A percentile compares a stretch with the other conserved stretches of the same genome.
Conservation (phyloP, 2,797 vertebrate species). For the Geotria australis region DNA sequence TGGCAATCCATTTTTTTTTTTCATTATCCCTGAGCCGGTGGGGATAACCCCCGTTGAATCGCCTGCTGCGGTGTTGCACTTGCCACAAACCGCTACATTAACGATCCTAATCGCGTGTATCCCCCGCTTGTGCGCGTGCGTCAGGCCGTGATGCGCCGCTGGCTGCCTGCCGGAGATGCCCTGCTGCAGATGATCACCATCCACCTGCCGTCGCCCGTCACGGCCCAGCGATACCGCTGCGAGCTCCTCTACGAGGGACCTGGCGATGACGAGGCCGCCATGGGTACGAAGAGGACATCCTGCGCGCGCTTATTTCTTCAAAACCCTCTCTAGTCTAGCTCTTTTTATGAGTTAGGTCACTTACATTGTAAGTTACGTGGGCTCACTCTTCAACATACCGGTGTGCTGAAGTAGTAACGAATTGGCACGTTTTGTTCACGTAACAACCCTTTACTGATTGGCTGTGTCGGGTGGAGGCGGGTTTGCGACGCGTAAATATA, state of each 20-base stretch:
- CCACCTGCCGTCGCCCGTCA: slow-evolving; percentile 71
- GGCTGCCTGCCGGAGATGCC: slow-evolving; percentile 72
- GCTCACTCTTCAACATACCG: no score
- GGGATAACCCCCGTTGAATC: no score
- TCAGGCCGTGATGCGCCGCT: slow-evolving; percentile 64
- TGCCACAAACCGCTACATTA: background rate
- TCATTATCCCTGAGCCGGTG: no score
- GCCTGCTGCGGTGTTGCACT: background rate
- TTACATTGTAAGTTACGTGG: no score
- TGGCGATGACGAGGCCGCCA: slow-evolving; percentile 52
- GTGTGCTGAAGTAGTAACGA: no score
- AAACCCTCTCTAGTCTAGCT: no score
- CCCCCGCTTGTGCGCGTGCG: background rate
- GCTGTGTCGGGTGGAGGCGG: no score
- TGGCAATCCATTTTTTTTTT: background rate
- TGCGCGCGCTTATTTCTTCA: no score
- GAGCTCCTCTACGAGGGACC: slow-evolving; percentile 85
- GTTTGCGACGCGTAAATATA: no score
- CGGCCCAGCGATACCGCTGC: slow-evolving; percentile 69
- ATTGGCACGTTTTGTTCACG: no score
- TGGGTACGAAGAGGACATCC: slow-evolving; percentile 21
- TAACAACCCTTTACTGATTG: no score
- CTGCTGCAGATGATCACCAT: slow-evolving; percentile 92
- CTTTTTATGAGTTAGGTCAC: no score
- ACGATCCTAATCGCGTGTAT: background rate